Base-by-base conservation (phyloP, 2,888 invertebrate genomes). In the Pterostichus madidus region DNA sequence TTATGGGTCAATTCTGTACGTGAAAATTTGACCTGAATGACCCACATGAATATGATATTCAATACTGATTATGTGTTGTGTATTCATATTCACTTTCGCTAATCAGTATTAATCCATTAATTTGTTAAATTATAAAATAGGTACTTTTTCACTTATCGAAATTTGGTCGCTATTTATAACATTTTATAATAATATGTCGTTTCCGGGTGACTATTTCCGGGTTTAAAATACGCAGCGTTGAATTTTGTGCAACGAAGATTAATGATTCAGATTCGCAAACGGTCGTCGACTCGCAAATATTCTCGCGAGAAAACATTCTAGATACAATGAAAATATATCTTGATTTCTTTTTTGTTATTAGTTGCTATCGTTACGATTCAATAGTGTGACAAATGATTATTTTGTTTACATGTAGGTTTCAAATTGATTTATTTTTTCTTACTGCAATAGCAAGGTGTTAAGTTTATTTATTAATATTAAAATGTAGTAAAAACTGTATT, bases 221-320 rank as follows among this genome's bases (percentile, higher is more conserved):
- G 31, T 64, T 64, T 8, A 35, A 64, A 64, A 10, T 59, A 7
- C 24, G 59, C 59, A 17, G 31, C 24, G 24, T 8, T 39, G 39
- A 39, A 39, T 39, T 59, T 64, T 11, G 2, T n/a, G 64, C 35
- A 64, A 64, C 31, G 64, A 64, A 64, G 64, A 64, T 64, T 64
- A 64, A 64, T 64, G 64, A 32, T 64, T 32, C 32, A 5, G 64
- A 64, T 64, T 64, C 13, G 8, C 17, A 17, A 59, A 8, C 59
- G 59, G 59, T 24, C 59, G 31, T 59, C 31, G 64, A 64, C 64
- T 64, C 56, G 17, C 13, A 56, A 15, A 56, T 56, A 0, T 56
- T 56, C 7, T 8, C 39, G 6, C 39, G 2, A 39, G 39, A 39
- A 1, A 39, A 39, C 7, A 39, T 39, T 39, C 39, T 5, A 56